phyloP scores from a whole-genome alignment of 2,113 vertebrate species.

The Tamias sibiricus region DNA sequence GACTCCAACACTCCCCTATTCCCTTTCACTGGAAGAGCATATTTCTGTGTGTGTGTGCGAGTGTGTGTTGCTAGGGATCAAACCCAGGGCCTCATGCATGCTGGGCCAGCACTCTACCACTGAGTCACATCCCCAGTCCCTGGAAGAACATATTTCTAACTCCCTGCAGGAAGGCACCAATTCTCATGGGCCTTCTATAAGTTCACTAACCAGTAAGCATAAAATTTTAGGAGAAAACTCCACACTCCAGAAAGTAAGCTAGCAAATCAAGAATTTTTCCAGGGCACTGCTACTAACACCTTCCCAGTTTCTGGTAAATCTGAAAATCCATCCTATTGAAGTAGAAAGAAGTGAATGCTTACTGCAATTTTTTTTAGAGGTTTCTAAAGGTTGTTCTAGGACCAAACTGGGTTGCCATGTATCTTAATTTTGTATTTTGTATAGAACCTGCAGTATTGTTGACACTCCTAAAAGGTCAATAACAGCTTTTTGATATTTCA shows the following conservation, averaged over 20 bases:
- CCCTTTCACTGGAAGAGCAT: not conserved
- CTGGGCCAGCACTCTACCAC: too few species aligned
- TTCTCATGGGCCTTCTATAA: not conserved
- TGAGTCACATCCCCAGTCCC: not conserved
- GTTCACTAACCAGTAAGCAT: conserved; percentile 12
- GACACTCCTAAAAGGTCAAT: conserved; percentile 69
- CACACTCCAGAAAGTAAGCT: conserved; percentile 41
- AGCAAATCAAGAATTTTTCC: conserved; percentile 58
- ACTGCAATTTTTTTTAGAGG: not conserved
- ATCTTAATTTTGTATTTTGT: conserved; percentile 64
- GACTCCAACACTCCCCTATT: not conserved
- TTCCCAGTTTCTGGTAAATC: conserved; percentile 30
- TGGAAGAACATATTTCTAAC: not conserved
- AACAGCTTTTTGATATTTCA: conserved; percentile 76
- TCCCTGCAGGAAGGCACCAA: not conserved
- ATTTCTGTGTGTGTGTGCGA: not conserved
- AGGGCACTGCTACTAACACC: not conserved
- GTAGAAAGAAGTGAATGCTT: conserved; percentile 20
- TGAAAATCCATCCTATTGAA: conserved; percentile 52
- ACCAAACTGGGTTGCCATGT: conserved; percentile 33
- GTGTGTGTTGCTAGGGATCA: too few species aligned
- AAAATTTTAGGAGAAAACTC: conserved; percentile 22
- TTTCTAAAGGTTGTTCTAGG: conserved; percentile 54
- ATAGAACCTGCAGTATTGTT: conserved; percentile 42
- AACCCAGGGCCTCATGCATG: too few species aligned